These are phyloP conservation scores for Sphaeridia pumilis DNA, from an alignment of 2,888 invertebrate genomes.

Conservation along the genomic window DNA sequence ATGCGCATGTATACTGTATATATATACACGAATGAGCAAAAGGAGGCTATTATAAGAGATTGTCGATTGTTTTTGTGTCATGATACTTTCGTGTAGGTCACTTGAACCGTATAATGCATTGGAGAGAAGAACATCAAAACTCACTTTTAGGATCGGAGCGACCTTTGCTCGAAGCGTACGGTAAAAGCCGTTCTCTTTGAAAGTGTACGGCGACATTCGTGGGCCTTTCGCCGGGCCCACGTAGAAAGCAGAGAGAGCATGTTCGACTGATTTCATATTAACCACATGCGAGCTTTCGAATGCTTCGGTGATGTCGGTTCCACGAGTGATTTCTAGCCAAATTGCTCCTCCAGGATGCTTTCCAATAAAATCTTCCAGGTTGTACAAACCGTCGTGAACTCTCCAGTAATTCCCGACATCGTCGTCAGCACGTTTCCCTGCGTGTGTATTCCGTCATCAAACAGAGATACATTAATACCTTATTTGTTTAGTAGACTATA, in stretches of 20 bases:
- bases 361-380: conserved; percentile 63
- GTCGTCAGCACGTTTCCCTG: conserved; percentile 52
- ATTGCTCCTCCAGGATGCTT: conserved; percentile 75
- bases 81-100: no score
- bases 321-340: conserved; percentile 49
- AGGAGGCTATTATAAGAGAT: no score
- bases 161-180: conserved; percentile 32
- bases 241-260: conserved; percentile 30
- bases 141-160: conserved; percentile 26
- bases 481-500: not conserved
- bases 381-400: conserved; percentile 64
- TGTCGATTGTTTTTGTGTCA: no score
- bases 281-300: conserved; percentile 39
- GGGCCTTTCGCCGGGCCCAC: conserved; percentile 26
- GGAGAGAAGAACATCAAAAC: not conserved
- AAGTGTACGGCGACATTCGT: conserved; percentile 37
- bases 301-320: conserved; percentile 38
- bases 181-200: conserved; percentile 36
- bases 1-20: no score
- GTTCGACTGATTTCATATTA: conserved; percentile 19
- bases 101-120: not conserved
- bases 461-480: no score
- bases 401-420: conserved; percentile 69
- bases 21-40: no score
- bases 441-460: no score